Percentiles rank a stretch among this genome's conserved stretches.
These are phyloP conservation scores for Phenganax stokvisi DNA, from an alignment of 92 coral and sea anemone genomes.

Conservation along the genomic window DNA sequence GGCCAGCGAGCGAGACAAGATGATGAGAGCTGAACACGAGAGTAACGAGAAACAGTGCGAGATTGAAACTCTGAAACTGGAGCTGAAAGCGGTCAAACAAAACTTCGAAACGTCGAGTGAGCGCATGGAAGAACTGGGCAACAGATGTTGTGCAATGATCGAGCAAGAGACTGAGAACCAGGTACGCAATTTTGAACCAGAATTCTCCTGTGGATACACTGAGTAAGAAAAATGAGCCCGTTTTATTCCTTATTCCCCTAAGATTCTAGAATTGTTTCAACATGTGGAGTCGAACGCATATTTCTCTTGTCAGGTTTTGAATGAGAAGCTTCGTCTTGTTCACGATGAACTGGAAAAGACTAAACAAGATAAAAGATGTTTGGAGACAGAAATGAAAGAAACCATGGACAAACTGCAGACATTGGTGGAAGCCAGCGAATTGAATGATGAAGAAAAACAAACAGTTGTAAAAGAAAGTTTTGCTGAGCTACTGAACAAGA, in stretches of 20 bases:
- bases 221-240: background rate
- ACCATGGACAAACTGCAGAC: slow-evolving; percentile 54
- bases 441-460: slow-evolving; percentile 23
- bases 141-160: slow-evolving; percentile 24
- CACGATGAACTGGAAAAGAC: slow-evolving; percentile 51
- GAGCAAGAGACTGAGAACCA: slow-evolving; percentile 32
- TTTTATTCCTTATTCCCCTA: no score
- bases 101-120: slow-evolving; percentile 20
- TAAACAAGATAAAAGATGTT: slow-evolving; percentile 59
- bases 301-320: slow-evolving; percentile 50
- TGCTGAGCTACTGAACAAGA: slow-evolving; percentile 63
- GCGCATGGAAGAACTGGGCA: slow-evolving; percentile 3
- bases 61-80: slow-evolving; percentile 30
- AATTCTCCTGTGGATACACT: background rate
- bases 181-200: background rate
- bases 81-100: slow-evolving; percentile 4
- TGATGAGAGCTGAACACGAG: slow-evolving; percentile 14
- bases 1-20: background rate
- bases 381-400: slow-evolving; percentile 59
- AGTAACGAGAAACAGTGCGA: slow-evolving; percentile 7
- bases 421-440: slow-evolving; percentile 28
- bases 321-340: slow-evolving; percentile 51
- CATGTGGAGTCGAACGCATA: no score
- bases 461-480: slow-evolving; percentile 43
- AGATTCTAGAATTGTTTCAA: no score